Conservation (phyloP, 35 echinoderm and acorn worm species). For the Heliocidaris tuberculata region DNA sequence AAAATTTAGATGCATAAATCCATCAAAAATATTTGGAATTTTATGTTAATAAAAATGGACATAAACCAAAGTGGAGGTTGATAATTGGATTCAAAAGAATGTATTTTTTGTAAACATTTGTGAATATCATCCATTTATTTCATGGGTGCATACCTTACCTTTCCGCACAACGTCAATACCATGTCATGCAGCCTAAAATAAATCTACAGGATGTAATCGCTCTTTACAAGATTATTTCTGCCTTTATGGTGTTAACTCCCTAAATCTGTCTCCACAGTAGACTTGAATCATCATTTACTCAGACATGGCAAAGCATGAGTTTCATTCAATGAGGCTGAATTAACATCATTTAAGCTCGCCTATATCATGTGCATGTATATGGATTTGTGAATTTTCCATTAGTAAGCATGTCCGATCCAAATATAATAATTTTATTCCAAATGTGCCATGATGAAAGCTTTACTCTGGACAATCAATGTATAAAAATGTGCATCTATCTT, state of each 20-base stretch:
- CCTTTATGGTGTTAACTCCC: conserved; percentile 4
- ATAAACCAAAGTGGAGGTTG: background rate
- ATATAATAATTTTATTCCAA: too few species aligned
- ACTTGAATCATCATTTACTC: background rate
- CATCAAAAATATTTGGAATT: background rate
- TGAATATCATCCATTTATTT: background rate
- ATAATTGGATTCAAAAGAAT: background rate
- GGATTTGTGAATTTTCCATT: background rate
- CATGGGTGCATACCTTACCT: background rate
- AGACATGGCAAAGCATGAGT: background rate
- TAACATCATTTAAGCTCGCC: background rate
- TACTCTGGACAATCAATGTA: too few species aligned
- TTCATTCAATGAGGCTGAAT: background rate
- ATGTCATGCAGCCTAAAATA: background rate
- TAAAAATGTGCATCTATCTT: too few species aligned
- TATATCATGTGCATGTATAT: background rate
- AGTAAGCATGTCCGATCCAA: background rate
- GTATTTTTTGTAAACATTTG: background rate
- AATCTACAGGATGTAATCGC: background rate
- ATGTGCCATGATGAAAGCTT: too few species aligned
- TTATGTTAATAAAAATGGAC: background rate
- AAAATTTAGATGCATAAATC: background rate
- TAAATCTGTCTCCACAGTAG: background rate
- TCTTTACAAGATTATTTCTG: conserved; percentile 18
- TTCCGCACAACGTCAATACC: background rate